Conservation (phyloP, 2,797 vertebrate genomes). For the Gambusia yucatana region DNA sequence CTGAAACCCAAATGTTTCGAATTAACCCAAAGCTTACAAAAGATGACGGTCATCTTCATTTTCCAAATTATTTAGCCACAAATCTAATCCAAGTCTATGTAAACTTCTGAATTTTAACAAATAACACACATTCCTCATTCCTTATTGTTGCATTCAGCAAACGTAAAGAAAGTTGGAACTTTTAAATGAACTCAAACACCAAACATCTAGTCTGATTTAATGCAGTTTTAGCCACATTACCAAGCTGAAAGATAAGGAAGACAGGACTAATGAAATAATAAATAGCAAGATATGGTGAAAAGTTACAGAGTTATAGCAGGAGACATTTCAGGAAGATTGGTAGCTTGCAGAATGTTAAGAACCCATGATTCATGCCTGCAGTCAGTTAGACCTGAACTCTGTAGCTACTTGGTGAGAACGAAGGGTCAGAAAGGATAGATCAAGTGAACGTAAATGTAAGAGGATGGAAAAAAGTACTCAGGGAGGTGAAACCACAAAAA, state of each 20-base stretch:
- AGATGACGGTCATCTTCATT: neutral
- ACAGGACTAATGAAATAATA: conserved; percentile 42
- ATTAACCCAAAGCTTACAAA: neutral
- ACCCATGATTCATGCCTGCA: conserved; percentile 54
- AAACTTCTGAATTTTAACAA: neutral
- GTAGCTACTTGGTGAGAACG: conserved; percentile 26
- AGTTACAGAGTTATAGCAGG: conserved; percentile 12
- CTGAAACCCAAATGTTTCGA: neutral
- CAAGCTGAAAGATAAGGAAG: conserved; percentile 5
- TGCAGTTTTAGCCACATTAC: conserved; percentile 2
- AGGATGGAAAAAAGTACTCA: conserved; percentile 8
- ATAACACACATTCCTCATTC: neutral
- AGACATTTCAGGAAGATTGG: conserved; percentile 26
- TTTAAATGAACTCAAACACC: neutral
- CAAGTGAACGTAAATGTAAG: conserved; percentile 36
- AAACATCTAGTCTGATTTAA: neutral
- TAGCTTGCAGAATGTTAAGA: conserved; percentile 40
- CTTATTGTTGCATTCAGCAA: neutral
- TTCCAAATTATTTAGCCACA: neutral
- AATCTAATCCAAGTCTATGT: neutral
- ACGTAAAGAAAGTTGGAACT: neutral
- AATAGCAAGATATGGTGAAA: neutral
- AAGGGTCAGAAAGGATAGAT: conserved; percentile 47
- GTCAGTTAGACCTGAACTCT: conserved; percentile 46
- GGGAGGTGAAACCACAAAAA: neutral